phyloP scores from a whole-genome alignment of 1,140 invertebrate species.

The Papilio dardanus region DNA sequence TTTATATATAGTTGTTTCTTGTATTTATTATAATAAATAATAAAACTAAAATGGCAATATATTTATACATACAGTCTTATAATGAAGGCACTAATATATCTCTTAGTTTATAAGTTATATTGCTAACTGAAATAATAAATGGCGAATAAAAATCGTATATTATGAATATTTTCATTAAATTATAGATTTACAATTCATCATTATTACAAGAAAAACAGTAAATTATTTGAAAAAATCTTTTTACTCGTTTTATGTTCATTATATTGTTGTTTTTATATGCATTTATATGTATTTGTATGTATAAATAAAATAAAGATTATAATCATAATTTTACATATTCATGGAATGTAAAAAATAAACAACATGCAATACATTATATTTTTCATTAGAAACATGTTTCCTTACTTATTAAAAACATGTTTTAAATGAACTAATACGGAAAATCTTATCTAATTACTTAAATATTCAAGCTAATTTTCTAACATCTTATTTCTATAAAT shows the following conservation, averaged over 20 bases:
- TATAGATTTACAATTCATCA: too few relatives aligned
- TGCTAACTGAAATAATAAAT: not conserved
- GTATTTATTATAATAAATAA: constrained; percentile 1
- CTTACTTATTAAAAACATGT: not conserved
- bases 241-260: too few relatives aligned
- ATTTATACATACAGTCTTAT: constrained; percentile 19
- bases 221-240: too few relatives aligned
- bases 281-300: not conserved
- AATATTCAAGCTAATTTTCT: too few relatives aligned
- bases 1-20: too few relatives aligned
- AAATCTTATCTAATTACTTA: too few relatives aligned
- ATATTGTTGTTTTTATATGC: not conserved
- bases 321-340: not conserved
- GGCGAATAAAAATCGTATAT: not conserved
- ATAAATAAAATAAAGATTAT: too few relatives aligned
- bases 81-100: not conserved
- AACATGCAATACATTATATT: too few relatives aligned
- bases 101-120: not conserved
- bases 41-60: constrained; percentile 18
- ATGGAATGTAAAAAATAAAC: not conserved
- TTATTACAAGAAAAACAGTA: too few relatives aligned
- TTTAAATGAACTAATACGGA: not conserved
- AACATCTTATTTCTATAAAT: not conserved
- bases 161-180: too few relatives aligned
- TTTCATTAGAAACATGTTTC: constrained; percentile 8